Base-by-base conservation (phyloP, 2,113 vertebrate genomes). In the Mustelus asterias region DNA sequence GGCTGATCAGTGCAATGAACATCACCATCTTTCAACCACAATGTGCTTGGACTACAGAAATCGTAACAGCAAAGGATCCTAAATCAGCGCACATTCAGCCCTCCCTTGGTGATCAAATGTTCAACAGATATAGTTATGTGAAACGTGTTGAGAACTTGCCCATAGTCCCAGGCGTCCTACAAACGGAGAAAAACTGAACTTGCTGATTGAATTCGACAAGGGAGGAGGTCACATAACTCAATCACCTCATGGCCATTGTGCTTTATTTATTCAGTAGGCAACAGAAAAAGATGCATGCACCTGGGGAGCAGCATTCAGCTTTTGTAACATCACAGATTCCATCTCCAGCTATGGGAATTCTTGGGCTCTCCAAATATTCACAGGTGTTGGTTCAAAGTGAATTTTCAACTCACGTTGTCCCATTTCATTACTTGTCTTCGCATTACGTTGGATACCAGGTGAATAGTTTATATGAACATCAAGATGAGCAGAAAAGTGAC, bases 401-500 rank as follows among this genome's bases (percentile, higher is more conserved):
- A 6, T 69, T 41, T 58, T 24, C 92, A 94, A 67, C 33, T 65
- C 60, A 67, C 5, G 67, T 89, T 60, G 26, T 33, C 48, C 26
- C 88, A 60, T 60, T 90, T 5, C 22, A 60, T 90, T 60, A 54
- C 26, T 90, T 70, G 63, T 69, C 63, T 67, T 65, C 9, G 24
- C 10, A 65, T 70, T 94, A 24, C 92, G 22, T 67, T 94, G n/a
- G 37, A 67, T 41, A 94, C 63, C 92, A 94, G 92, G 65, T 69
- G 60, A 93, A 93, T 4, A 65, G 90, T 65, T 94, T 67, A 63
- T n/a, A n/a, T 63, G 58, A 60, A 54, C 89, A 65, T 18, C 65
- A 60, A 94, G 63, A 94, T 24, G 92, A 44, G 65, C 92, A 94
- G 26, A 94, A 94, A 94, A 37, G 63, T 94, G 65, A 94, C 37